These are phyloP conservation scores for Aselliscus stoliczkanus DNA, from an alignment of 2,797 vertebrate species.

Conservation along the genomic window DNA sequence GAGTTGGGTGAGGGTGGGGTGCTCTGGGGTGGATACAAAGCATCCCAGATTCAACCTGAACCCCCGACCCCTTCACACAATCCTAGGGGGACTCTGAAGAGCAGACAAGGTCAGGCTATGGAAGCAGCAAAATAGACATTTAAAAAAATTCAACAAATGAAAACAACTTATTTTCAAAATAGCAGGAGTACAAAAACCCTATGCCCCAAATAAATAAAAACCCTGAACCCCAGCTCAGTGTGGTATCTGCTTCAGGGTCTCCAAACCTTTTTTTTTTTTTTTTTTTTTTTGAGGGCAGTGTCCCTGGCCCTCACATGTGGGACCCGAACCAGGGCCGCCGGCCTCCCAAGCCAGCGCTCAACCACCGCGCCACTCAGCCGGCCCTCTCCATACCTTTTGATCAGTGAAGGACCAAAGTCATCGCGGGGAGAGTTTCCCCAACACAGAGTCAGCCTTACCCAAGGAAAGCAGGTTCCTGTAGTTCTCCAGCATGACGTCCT, in stretches of 20 bases:
- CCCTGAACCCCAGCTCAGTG: neutral
- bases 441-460: constrained; percentile 31
- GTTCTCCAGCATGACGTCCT: constrained; percentile 65
- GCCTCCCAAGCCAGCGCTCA: too few relatives aligned
- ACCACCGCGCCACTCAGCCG: too few relatives aligned
- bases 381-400: neutral
- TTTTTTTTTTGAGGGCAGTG: too few relatives aligned
- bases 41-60: neutral
- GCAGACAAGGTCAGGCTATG: neutral
- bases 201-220: neutral
- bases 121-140: neutral
- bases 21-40: neutral
- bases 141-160: neutral
- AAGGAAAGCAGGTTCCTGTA: constrained; percentile 55
- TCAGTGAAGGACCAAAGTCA: neutral
- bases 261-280: neutral
- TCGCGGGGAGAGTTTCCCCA: neutral
- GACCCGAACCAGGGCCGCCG: too few relatives aligned
- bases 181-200: neutral
- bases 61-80: neutral
- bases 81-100: neutral
- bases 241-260: neutral
- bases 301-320: too few relatives aligned
- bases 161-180: neutral
- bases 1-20: neutral